Conservation (phyloP, 1,140 invertebrate species). For the Diplogasteroides magnus region DNA sequence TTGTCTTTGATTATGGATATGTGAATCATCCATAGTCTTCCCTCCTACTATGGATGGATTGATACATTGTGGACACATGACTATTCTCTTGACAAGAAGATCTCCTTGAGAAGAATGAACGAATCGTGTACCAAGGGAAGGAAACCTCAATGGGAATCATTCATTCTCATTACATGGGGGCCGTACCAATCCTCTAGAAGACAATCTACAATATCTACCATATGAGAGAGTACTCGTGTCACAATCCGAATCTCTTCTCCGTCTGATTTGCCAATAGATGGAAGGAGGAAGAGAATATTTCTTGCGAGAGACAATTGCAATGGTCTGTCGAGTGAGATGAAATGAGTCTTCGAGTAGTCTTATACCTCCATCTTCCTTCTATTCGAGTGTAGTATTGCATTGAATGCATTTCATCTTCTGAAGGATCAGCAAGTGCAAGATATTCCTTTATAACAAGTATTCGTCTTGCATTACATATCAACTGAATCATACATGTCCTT, state of each 20-base stretch:
- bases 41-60: neutral
- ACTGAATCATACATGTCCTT: too few species aligned
- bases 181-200: conserved; percentile 92
- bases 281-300: neutral
- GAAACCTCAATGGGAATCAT: conserved; percentile 21
- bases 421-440: neutral
- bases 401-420: neutral
- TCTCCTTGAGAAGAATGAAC: conserved; percentile 93
- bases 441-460: neutral
- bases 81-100: conserved; percentile 84
- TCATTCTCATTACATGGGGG: neutral
- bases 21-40: neutral
- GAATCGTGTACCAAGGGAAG: conserved; percentile 76
- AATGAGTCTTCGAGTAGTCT: neutral
- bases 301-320: neutral
- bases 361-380: neutral
- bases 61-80: conserved; percentile 73
- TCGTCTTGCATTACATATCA: neutral
- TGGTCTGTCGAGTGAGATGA: neutral
- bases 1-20: conserved; percentile 1
- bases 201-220: conserved; percentile 94
- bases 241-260: conserved; percentile 64
- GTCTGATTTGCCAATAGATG: neutral
- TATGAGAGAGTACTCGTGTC: conserved; percentile 77
- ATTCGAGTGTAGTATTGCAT: neutral